phyloP scores from a whole-genome alignment of 2,888 invertebrate genomes.

The Melanchra persicariae region DNA sequence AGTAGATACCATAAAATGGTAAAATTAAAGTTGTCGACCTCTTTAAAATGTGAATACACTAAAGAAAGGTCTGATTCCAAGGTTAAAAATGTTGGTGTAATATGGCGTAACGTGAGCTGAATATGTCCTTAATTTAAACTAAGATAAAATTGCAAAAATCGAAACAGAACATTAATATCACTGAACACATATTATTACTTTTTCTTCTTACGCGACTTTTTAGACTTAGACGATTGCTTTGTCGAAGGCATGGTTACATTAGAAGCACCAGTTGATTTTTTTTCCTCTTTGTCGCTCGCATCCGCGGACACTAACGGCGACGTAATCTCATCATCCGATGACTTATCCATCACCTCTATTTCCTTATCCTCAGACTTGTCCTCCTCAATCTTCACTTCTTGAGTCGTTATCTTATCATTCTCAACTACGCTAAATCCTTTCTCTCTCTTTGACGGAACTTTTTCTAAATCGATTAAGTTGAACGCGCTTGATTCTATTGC shows the following conservation, averaged over 20 bases:
- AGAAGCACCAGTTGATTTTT: conserved; percentile 81
- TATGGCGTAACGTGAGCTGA: conserved; percentile 58
- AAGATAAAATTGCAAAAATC: conserved; percentile 76
- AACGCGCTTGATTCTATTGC: conserved; percentile 83
- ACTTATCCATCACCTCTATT: conserved; percentile 87
- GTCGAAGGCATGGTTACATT: conserved; percentile 79
- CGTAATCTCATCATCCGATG: conserved; percentile 90
- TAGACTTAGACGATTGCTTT: conserved; percentile 87
- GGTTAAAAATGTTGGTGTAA: conserved; percentile 15
- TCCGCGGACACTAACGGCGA: conserved; percentile 89
- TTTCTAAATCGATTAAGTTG: conserved; percentile 86
- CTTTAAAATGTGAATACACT: conserved; percentile 25
- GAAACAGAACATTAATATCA: conserved; percentile 73
- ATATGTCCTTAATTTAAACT: conserved; percentile 68
- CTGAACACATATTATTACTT: conserved; percentile 89
- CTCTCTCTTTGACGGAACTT: conserved; percentile 82
- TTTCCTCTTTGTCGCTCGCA: conserved; percentile 90
- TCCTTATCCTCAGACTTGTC: conserved; percentile 79
- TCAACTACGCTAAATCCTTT: conserved; percentile 85
- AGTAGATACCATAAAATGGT: neutral
- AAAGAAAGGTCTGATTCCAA: conserved; percentile 8
- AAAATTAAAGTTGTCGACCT: conserved; percentile 6
- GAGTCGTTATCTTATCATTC: conserved; percentile 83
- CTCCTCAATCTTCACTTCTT: conserved; percentile 84
- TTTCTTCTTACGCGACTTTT: conserved; percentile 92